Conservation (phyloP, 2,888 invertebrate genomes). For the Synergus itoensis region DNA sequence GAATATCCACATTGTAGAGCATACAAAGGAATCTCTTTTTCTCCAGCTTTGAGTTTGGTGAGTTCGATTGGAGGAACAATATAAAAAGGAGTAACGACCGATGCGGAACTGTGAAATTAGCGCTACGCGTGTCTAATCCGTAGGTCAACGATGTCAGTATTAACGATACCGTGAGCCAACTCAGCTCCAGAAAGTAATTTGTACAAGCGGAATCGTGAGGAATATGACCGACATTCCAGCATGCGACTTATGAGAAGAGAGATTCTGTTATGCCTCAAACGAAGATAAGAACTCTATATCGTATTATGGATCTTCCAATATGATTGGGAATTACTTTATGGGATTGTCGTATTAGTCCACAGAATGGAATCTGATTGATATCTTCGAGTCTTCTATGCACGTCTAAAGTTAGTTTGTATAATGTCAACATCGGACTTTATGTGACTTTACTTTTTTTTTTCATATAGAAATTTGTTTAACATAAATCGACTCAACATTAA, state of each 20-base stretch:
- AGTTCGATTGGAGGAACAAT: neutral
- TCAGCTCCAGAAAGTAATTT: conserved; percentile 54
- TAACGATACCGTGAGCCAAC: conserved; percentile 58
- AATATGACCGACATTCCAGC: conserved; percentile 33
- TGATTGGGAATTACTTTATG: conserved; percentile 6
- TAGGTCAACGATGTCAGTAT: conserved; percentile 65
- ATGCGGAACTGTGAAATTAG: conserved; percentile 39
- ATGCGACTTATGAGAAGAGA: conserved; percentile 45
- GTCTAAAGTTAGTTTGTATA: neutral
- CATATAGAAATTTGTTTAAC: neutral
- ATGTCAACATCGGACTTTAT: neutral
- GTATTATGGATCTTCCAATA: conserved; percentile 20
- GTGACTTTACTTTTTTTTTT: no score
- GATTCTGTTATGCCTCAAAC: conserved; percentile 3
- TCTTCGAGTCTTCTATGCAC: neutral
- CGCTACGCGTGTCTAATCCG: conserved; percentile 61
- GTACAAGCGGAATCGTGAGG: conserved; percentile 44
- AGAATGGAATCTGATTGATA: neutral
- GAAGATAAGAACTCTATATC: conserved; percentile 8
- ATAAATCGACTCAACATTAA: neutral
- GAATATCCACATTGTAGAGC: neutral
- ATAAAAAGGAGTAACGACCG: neutral
- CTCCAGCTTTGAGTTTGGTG: neutral
- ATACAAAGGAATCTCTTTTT: neutral
- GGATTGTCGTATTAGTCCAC: neutral